These are phyloP conservation scores for Vicugna pacos DNA, from an alignment of 2,113 vertebrate genomes.

Conservation along the genomic window DNA sequence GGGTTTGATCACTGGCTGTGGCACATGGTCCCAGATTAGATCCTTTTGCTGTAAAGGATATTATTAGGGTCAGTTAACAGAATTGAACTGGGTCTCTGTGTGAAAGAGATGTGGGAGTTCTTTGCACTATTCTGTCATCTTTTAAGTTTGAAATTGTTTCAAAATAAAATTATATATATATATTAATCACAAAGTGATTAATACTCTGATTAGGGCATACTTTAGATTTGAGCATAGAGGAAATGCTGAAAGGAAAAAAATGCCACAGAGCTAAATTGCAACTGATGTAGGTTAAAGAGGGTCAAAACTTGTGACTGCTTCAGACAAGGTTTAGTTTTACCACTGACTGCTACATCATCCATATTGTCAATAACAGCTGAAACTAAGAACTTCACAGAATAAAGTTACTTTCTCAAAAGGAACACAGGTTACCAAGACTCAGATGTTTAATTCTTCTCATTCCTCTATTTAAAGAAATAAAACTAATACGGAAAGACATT, in stretches of 20 bases:
- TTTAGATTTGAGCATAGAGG: background rate
- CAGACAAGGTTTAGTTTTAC: slow-evolving; percentile 16
- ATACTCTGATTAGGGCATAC: background rate
- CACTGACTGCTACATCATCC: background rate
- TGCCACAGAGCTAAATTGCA: background rate
- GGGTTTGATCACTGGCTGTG: background rate
- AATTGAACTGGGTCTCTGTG: background rate
- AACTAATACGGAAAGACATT: background rate
- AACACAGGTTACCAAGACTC: background rate
- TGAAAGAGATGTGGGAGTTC: background rate
- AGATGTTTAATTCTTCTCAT: slow-evolving; percentile 24
- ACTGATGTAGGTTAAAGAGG: background rate
- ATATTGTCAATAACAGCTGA: background rate
- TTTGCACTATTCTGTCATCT: background rate
- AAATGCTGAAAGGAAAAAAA: slow-evolving; percentile 3
- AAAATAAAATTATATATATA: background rate
- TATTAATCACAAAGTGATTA: background rate
- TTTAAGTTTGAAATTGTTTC: background rate
- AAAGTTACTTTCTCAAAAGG: slow-evolving; percentile 39
- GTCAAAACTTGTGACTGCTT: background rate
- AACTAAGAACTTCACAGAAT: slow-evolving; percentile 16
- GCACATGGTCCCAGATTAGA: background rate
- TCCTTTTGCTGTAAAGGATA: background rate
- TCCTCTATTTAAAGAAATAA: background rate
- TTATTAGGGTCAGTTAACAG: background rate